A percentile compares a stretch with the other conserved stretches of the same genome.
phyloP scores from a whole-genome alignment of 2,797 vertebrate genomes.

The Petrocephalus schoutedeni region DNA sequence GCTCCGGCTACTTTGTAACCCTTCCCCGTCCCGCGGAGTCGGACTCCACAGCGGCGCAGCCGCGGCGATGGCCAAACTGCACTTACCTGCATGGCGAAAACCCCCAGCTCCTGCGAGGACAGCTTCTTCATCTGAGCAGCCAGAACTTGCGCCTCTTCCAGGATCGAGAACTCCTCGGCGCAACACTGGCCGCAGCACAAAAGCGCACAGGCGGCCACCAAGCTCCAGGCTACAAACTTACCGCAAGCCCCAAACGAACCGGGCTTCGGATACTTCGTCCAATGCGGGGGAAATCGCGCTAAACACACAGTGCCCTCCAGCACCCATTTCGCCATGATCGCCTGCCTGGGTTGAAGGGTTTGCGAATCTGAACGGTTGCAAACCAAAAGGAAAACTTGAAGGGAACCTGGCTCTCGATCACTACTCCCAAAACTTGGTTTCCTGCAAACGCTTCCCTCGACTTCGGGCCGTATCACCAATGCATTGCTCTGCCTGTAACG shows the following conservation, averaged over 20 bases:
- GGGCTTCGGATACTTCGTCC: not conserved
- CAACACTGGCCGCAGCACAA: not conserved
- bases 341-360: not conserved
- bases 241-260: not conserved
- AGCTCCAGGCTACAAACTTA: not conserved
- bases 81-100: slow-evolving; percentile 16
- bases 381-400: not conserved
- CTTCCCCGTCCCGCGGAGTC: not conserved
- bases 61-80: not conserved
- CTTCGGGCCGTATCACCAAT: not conserved
- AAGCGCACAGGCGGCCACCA: not conserved
- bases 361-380: not conserved
- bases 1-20: not conserved
- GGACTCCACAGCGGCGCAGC: not conserved
- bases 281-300: not conserved
- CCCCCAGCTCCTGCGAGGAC: slow-evolving; percentile 14
- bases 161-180: slow-evolving; percentile 12
- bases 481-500: not conserved
- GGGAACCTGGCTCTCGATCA: not conserved
- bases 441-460: not conserved
- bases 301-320: not conserved
- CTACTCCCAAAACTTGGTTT: not conserved
- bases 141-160: slow-evolving; percentile 21
- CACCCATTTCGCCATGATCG: slow-evolving; percentile 13
- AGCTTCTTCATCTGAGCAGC: slow-evolving; percentile 20